Percentiles rank a stretch among this genome's conserved stretches.
These are phyloP conservation scores for Pteruthius melanotis DNA, from an alignment of 2,113 vertebrate species.

Conservation along the genomic window DNA sequence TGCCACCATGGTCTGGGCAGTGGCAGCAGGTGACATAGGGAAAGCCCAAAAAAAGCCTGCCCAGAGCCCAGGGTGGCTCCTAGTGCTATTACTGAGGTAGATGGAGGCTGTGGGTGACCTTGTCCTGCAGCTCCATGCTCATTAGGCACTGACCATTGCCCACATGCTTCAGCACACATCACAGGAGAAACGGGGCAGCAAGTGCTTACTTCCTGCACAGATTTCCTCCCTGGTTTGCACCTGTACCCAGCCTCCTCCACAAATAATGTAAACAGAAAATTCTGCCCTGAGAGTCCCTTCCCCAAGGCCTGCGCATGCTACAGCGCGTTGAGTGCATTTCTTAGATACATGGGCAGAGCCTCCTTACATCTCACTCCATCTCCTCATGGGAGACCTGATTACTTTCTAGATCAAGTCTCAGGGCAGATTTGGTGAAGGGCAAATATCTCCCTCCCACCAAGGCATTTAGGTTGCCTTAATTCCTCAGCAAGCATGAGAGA, in stretches of 20 bases:
- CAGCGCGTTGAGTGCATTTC: background rate
- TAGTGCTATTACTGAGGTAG: background rate
- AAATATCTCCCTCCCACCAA: background rate
- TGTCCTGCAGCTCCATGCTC: background rate
- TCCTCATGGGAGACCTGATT: background rate
- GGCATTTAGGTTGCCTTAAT: background rate
- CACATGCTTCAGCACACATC: background rate
- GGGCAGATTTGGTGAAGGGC: background rate
- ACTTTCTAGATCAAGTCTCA: background rate
- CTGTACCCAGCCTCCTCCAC: background rate
- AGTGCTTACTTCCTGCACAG: background rate
- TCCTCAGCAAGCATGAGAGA: background rate
- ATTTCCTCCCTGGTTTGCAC: background rate
- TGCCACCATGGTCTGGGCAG: background rate
- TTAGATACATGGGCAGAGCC: rapidly evolving
- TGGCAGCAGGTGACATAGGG: background rate
- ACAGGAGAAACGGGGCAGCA: background rate
- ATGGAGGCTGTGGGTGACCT: background rate
- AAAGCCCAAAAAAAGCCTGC: background rate
- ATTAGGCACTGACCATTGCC: background rate
- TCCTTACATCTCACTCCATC: background rate
- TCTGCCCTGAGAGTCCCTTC: background rate
- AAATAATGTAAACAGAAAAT: background rate
- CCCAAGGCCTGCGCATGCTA: rapidly evolving
- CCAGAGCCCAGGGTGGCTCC: background rate